Base-by-base conservation (phyloP, 2,888 invertebrate species). In the Drosophila paracracens region DNA sequence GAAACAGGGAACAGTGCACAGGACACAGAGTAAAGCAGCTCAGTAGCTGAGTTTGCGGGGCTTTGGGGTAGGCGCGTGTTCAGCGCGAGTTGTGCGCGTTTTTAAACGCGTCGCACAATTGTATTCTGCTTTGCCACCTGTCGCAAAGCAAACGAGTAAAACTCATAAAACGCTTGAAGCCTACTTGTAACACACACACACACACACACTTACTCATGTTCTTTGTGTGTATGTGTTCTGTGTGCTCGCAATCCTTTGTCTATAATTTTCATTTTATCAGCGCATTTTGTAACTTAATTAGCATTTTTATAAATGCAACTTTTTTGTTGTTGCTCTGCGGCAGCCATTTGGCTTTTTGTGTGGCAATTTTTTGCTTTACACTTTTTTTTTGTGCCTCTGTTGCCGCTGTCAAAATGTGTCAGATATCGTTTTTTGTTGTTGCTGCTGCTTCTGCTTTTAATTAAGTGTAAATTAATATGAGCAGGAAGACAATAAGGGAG, bases 241-340 rank as follows among this genome's bases (percentile, higher is more conserved):
- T 50, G 29, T 31, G 43, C 1, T 38, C 59, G 52, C 59, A 58
- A 63, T 52, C 70, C 74, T 74, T 78, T 79, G 87, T 79, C 79
- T 83, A 83, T 83, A 86, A 86, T 79, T 86, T 83, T 64, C 64
- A 86, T 81, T 86, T 86, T 79, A 76, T 74, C 83, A 69, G 72
- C 76, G 74, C 69, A 81, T 82, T 88, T 85, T 88, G 79, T 88
- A 85, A 84, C 82, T 85, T 85, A 83, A 87, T 84, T 84, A 84
- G 85, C 88, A 87, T 84, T 84, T 87, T 84, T 72, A 82, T 74
- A 77, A 75, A 82, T 75, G 79, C 67, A 70, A 57, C 60, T 77
- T 74, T 74, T 62, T 51, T 33, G 13, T 56, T n/a, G 0, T 40
- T 29, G 27, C 54, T 33, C 68, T 46, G 46, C 31, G 29, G n/a